Base-by-base conservation (phyloP, 2,797 vertebrate genomes). In the Eulemur albifrons region DNA sequence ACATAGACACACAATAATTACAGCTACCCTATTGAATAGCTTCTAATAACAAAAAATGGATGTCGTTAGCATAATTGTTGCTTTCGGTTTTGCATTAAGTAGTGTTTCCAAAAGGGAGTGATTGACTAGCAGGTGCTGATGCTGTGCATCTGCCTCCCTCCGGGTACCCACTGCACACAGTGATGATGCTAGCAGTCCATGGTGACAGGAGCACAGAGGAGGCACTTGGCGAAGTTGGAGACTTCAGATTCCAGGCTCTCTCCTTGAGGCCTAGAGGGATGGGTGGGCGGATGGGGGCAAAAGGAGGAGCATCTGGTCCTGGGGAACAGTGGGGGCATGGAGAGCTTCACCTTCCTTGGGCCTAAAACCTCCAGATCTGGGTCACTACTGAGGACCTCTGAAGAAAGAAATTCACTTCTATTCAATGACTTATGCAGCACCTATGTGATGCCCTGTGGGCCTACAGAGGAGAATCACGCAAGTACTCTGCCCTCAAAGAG, bases 41-140 rank as follows among this genome's bases (percentile, higher is more conserved):
- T 96, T 63, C 30, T 75, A 92, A 32, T 23, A 18, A 52, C 32
- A 89, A 97, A 93, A 97, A 94, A 82, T 20, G 15, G 25, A 73
- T 65, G 43, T 65, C 20, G 38, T 75, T 84, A 67, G 52, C 88
- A 27, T 94, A 88, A 86, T 48, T 2, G 0, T 77, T 86, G 79
- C 75, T 75, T 70, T 92, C 4, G 6, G 72, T 93, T 95, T 96
- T 86, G 13, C 52, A 82, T 32, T 83, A 94, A 85, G 20, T 65
- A 32, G 21, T 50, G 48, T 89, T 97, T 90, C 75, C 3, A 21
- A 63, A 70, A 86, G 65, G 69, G n/a, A 75, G 32, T 95, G 97
- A 88, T 90, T 90, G 91, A 81, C 69, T 70, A 85, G 15, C 27
- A 32, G 54, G 72, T 92, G 87, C 45, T 86, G 91, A 88, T 7